A percentile compares a stretch with the other conserved stretches of the same genome.
Conservation (phyloP, 2,797 vertebrate species). For the Sphenopsis melanotis region DNA sequence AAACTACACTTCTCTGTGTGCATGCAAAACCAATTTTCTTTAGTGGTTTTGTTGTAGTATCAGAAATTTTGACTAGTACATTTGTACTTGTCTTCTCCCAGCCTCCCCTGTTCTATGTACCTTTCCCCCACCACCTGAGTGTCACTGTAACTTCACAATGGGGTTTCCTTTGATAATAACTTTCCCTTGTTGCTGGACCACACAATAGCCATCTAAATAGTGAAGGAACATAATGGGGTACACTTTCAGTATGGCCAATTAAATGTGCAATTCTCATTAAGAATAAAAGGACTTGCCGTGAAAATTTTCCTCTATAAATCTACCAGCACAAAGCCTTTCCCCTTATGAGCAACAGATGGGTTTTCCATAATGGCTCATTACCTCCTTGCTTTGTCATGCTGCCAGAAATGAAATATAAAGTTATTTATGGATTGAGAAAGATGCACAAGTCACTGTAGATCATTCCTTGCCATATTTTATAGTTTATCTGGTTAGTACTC, state of each 20-base stretch:
- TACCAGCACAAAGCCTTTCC: conserved; percentile 54
- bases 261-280: conserved; percentile 72
- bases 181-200: conserved; percentile 18
- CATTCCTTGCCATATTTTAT: conserved; percentile 66
- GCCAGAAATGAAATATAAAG: conserved; percentile 76
- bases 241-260: conserved; percentile 67
- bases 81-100: not conserved
- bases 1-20: not conserved
- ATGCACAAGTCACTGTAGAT: conserved; percentile 72
- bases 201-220: conserved; percentile 43
- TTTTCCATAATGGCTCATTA: conserved; percentile 79
- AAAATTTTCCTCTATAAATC: conserved; percentile 68
- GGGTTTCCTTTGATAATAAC: conserved; percentile 8
- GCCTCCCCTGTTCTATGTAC: not conserved
- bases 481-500: conserved; percentile 70
- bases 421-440: conserved; percentile 77
- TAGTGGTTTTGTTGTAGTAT: not conserved
- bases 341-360: conserved; percentile 78
- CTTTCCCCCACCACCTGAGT: not conserved
- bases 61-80: not conserved
- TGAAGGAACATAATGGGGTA: conserved; percentile 51
- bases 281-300: conserved; percentile 49
- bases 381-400: conserved; percentile 69
- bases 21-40: not conserved
- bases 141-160: not conserved